Percentiles rank a stretch among this genome's conserved stretches.
These are phyloP conservation scores for Gouania willdenowi DNA, from an alignment of 2,797 vertebrate species.

Conservation along the genomic window DNA sequence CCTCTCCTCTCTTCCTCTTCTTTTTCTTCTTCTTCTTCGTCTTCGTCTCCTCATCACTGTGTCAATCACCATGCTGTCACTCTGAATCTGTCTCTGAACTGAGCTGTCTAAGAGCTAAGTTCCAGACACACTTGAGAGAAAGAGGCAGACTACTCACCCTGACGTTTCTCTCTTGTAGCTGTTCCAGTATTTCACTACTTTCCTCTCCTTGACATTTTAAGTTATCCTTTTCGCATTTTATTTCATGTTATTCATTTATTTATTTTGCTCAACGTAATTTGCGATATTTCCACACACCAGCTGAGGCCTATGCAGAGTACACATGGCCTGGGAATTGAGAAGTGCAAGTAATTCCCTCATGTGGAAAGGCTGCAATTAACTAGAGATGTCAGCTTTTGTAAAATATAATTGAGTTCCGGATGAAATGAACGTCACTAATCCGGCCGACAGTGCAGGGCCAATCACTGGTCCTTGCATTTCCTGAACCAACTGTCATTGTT, in stretches of 20 bases:
- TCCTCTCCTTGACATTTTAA: constrained; percentile 32
- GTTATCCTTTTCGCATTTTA: constrained; percentile 28
- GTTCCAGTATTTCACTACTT: constrained; percentile 29
- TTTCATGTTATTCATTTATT: neutral
- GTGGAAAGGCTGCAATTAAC: constrained; percentile 83
- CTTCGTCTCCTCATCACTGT: constrained; percentile 37
- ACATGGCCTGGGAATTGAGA: constrained; percentile 77
- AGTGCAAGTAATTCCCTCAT: constrained; percentile 80
- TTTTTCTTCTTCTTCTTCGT: constrained; percentile 36
- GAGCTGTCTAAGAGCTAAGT: constrained; percentile 50
- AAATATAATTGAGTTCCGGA: constrained; percentile 84
- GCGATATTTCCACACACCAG: constrained; percentile 71
- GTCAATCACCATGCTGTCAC: constrained; percentile 68
- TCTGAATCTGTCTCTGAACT: constrained; percentile 52
- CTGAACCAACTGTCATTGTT: constrained; percentile 71
- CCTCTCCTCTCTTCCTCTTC: constrained; percentile 43
- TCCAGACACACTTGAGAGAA: constrained; percentile 53
- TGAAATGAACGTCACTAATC: constrained; percentile 79
- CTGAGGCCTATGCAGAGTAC: constrained; percentile 69
- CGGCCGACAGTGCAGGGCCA: constrained; percentile 75
- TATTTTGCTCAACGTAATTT: constrained; percentile 66
- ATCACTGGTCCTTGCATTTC: constrained; percentile 68
- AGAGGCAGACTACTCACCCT: constrained; percentile 28
- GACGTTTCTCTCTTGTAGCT: constrained; percentile 50
- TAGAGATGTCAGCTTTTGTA: constrained; percentile 82